Base-by-base conservation (phyloP, 2,888 invertebrate species). In the Cheiracanthium punctorium region DNA sequence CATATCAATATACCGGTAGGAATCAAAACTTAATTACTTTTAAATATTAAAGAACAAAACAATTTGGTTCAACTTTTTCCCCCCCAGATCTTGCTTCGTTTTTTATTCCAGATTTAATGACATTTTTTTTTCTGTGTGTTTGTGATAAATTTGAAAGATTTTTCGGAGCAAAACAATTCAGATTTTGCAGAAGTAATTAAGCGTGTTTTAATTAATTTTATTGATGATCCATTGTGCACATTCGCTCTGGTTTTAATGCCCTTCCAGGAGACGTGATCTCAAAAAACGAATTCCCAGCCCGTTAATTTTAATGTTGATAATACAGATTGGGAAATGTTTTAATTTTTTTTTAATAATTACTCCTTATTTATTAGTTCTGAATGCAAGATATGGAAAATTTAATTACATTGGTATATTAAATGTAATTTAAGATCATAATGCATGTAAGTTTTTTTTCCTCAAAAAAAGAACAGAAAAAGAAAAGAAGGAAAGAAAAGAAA, bases 1-100 rank as follows among this genome's bases (percentile, higher is more conserved):
- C 10, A 48, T 48, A 48, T 48, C 43, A 48, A 17, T 17, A 48
- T 48, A 48, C 17, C 5, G n/a, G 10, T 2, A 48, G 43, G n/a
- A 48, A 48, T 48, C 43, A 48, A 48, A 48, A 48, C 43, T 48
- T 58, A 58, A 58, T 58, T 58, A 58, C 24, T 58, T 58, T 58
- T 20, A 58, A 58, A 58, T 58, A 24, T 58, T 58, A 2, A 58
- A 5, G 58, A 58, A 37, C 24, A 58, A 58, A 58, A 17, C 43
- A 48, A 48, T 10, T 48, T 48, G 43, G 43, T 48, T 48, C 43
- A 2, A 12, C 14, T 48, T 37, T 48, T 48, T 48, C 43, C 43
- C 43, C 10, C 14, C 14, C 43, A 7, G 43, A 48, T 48, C 24
- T 24, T 58, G 4, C 24, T 48, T 24, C 58, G 58, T 24, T 58